Conservation (phyloP, 2,888 invertebrate species). For the Cantharis nigra region DNA sequence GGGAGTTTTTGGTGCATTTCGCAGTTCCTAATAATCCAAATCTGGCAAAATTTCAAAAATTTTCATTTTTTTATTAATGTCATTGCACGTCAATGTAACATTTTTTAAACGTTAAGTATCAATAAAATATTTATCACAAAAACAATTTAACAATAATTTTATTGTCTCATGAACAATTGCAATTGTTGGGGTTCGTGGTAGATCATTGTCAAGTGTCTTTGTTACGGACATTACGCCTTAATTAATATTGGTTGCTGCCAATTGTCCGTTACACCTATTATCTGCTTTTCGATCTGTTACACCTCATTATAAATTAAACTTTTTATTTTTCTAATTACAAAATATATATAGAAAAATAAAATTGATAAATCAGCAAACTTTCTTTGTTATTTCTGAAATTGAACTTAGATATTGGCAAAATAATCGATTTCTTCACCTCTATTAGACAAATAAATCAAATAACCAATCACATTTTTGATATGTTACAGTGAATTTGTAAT, state of each 20-base stretch:
- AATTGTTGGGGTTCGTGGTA: neutral
- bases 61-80: neutral
- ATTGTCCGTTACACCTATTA: slow-evolving; percentile 22
- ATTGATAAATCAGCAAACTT: too few species aligned
- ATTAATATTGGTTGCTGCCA: slow-evolving; percentile 21
- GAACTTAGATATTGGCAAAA: too few species aligned
- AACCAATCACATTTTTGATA: too few species aligned
- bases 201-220: slow-evolving; percentile 12
- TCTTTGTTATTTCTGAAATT: too few species aligned
- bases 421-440: too few species aligned
- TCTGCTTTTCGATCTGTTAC: slow-evolving; percentile 10
- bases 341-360: neutral
- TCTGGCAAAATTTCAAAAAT: neutral
- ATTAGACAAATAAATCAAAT: too few species aligned
- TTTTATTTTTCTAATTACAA: neutral
- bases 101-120: neutral
- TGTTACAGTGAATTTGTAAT: too few species aligned
- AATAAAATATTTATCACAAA: neutral
- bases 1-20: neutral
- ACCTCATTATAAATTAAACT: neutral
- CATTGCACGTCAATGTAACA: neutral
- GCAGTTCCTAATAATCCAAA: neutral
- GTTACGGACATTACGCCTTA: slow-evolving; percentile 22
- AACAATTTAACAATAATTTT: neutral
- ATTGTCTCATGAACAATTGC: neutral